Evolutionary conservation across 1,140 invertebrate genomes (phyloP).

Genomic region (Drosophila nebulosa): DNA sequence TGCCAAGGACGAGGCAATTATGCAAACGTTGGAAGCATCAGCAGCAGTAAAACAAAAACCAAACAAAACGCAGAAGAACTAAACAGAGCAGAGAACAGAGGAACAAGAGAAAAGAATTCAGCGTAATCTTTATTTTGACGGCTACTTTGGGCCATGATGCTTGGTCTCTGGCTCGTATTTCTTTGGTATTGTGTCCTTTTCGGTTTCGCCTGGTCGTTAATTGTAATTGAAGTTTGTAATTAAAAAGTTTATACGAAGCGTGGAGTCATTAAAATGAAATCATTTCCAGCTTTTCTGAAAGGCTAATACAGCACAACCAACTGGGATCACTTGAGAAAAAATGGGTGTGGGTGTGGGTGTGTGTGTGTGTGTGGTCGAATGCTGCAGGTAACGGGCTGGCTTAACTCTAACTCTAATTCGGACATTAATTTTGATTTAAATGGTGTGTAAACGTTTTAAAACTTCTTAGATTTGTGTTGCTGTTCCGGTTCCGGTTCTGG

Average conservation of each 20-base stretch:
- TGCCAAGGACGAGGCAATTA: conserved; percentile 42
- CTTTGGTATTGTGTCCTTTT: conserved; percentile 15
- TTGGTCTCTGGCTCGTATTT: not conserved
- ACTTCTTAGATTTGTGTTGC: conserved; percentile 51
- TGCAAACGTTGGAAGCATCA: conserved; percentile 39
- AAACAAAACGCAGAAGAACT: not conserved
- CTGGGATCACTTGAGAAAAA: not conserved
- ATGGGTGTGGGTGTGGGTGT: not conserved
- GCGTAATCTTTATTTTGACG: conserved; percentile 9
- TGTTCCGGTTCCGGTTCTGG: conserved; percentile 11
- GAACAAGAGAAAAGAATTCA: not conserved
- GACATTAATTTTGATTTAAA: conserved; percentile 73
- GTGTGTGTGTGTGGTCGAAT: not conserved
- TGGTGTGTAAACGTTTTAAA: conserved; percentile 68
- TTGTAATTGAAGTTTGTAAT: conserved; percentile 79
- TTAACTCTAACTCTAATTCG: conserved; percentile 10
- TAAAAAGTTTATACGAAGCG: conserved; percentile 72
- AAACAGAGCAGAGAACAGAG: not conserved
- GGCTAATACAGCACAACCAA: conserved; percentile 28
- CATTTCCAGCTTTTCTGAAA: conserved; percentile 41
- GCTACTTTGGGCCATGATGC: conserved; percentile 9
- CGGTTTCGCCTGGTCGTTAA: conserved; percentile 56
- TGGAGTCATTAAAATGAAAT: conserved; percentile 69
- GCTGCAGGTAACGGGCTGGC: conserved; percentile 22
- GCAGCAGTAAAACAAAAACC: not conserved